Conservation (phyloP, 2,113 vertebrate genomes). For the Lepidothrix coronata region DNA sequence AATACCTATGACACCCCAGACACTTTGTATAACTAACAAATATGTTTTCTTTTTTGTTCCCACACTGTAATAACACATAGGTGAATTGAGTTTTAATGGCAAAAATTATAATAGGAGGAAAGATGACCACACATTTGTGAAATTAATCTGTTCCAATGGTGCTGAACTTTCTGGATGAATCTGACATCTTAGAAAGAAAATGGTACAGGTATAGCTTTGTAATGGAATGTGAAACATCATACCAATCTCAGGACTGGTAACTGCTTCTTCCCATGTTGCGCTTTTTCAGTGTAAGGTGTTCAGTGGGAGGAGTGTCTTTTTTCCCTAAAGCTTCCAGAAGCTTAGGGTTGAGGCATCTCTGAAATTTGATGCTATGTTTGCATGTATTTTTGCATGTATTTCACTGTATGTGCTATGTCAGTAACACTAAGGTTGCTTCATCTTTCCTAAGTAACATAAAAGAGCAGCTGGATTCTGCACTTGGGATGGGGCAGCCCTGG, state of each 20-base stretch:
- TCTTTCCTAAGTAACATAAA: not conserved
- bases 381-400: not conserved
- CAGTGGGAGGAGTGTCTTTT: not conserved
- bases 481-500: not conserved
- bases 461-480: not conserved
- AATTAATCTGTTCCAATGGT: not conserved
- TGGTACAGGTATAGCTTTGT: rapidly evolving
- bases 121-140: not conserved
- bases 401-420: not conserved
- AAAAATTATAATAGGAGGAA: not conserved
- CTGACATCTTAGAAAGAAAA: not conserved
- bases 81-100: not conserved
- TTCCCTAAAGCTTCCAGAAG: not conserved
- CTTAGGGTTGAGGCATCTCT: not conserved
- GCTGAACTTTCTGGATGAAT: not conserved
- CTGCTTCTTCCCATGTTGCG: not conserved
- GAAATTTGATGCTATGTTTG: not conserved
- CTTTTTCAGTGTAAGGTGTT: not conserved
- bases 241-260: not conserved
- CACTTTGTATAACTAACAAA: not conserved
- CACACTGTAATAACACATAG: not conserved
- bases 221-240: not conserved
- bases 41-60: not conserved
- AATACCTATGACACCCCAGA: not conserved
- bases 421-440: not conserved